A percentile compares a stretch with the other conserved stretches of the same genome.
Evolutionary conservation across 2,888 invertebrate genomes (phyloP).

Genomic region (Drosophila picticornis): DNA sequence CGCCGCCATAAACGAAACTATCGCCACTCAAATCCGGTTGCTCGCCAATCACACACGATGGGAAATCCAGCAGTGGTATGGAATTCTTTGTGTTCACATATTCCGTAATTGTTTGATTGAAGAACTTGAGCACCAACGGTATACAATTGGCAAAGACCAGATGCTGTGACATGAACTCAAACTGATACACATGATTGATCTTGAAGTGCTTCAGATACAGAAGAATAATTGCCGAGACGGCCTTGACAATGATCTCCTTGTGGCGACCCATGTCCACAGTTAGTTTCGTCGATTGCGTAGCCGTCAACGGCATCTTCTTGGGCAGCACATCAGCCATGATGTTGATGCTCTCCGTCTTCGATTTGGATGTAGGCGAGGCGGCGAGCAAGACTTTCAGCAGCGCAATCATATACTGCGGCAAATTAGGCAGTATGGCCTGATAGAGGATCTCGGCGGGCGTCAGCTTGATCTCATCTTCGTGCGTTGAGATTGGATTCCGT

Average conservation of each 20-base stretch:
- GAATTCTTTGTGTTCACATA: constrained; percentile 97
- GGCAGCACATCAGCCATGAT: constrained; percentile 99
- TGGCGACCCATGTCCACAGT: constrained; percentile 99
- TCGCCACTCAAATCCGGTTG: constrained; percentile 97
- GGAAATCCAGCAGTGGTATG: constrained; percentile 97
- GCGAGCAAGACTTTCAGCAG: constrained; percentile 98
- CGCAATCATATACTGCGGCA: constrained; percentile 99
- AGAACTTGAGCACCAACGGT: constrained; percentile 98
- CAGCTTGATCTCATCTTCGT: constrained; percentile 91
- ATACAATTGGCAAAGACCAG: constrained; percentile 99
- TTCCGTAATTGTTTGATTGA: constrained; percentile 98
- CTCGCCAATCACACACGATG: constrained; percentile 97
- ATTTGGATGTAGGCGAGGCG: constrained; percentile 99
- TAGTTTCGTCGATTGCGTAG: constrained; percentile 96
- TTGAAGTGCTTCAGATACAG: constrained; percentile 98
- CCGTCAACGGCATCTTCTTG: constrained; percentile 98
- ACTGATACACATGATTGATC: constrained; percentile 98
- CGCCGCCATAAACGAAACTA: constrained; percentile 92
- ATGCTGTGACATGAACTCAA: constrained; percentile 99
- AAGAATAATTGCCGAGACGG: constrained; percentile 95
- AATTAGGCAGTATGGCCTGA: constrained; percentile 96
- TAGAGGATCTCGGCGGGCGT: constrained; percentile 96
- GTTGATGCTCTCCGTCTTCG: constrained; percentile 98
- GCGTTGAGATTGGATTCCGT: constrained; percentile 94
- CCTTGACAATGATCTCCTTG: constrained; percentile 99